phyloP scores from a whole-genome alignment of 2,888 invertebrate species.

The Acleris sparsana region DNA sequence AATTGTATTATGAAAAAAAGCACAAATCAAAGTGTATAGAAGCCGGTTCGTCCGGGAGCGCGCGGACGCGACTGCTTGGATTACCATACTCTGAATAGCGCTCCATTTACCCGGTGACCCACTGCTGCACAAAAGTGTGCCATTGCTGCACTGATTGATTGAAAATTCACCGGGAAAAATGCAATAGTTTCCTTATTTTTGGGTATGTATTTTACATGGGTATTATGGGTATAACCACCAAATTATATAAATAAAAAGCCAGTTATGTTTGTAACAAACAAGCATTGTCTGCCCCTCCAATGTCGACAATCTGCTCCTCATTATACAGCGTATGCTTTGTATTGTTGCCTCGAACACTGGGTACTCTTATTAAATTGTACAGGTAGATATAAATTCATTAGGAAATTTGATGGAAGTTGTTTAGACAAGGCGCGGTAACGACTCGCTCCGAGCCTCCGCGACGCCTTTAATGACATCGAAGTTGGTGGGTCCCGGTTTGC shows the following conservation, averaged over 20 bases:
- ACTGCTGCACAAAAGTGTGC: constrained; percentile 24
- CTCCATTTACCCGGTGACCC: constrained; percentile 36
- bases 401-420: constrained; percentile 71
- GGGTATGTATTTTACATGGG: not conserved
- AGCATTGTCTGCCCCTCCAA: constrained; percentile 9
- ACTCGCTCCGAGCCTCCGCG: constrained; percentile 73
- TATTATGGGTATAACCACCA: not conserved
- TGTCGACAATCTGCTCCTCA: constrained; percentile 21
- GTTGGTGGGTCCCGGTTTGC: constrained; percentile 74
- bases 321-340: constrained; percentile 30
- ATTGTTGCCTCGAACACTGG: constrained; percentile 29
- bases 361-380: constrained; percentile 36
- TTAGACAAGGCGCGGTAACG: constrained; percentile 76
- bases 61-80: constrained; percentile 15
- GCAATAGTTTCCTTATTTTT: not conserved
- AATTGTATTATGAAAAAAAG: constrained; percentile 3
- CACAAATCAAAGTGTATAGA: constrained; percentile 21
- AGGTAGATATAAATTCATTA: constrained; percentile 51
- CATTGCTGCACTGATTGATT: constrained; percentile 22
- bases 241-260: not conserved
- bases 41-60: constrained; percentile 9
- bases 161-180: constrained; percentile 9
- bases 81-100: constrained; percentile 36
- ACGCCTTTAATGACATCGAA: constrained; percentile 79
- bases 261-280: constrained; percentile 1